phyloP scores from a whole-genome alignment of 2,113 vertebrate genomes.

The Crotalus helleri region DNA sequence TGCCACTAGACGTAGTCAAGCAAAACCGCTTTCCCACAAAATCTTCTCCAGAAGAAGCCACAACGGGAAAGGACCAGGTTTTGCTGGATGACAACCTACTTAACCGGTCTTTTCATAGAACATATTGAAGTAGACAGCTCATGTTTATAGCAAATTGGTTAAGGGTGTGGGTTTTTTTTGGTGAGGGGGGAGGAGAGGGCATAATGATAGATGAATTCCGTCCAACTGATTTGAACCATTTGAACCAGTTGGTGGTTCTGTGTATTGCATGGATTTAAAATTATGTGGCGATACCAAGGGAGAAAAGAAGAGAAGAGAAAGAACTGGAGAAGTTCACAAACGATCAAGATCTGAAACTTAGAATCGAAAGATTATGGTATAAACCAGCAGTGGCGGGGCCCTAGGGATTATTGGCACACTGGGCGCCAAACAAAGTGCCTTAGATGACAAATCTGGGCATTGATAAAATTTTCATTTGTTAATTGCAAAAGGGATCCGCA shows the following conservation, averaged over 20 bases:
- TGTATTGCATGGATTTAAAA: background rate
- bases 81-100: background rate
- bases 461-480: no score
- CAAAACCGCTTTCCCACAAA: background rate
- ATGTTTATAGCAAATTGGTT: background rate
- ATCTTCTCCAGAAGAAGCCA: background rate
- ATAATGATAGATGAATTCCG: background rate
- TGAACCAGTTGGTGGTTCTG: background rate
- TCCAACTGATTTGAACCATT: background rate
- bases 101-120: background rate
- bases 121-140: background rate
- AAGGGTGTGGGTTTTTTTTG: background rate
- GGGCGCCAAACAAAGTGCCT: no score
- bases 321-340: no score
- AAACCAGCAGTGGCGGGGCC: no score
- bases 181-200: background rate
- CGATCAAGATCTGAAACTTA: no score
- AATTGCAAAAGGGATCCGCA: no score
- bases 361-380: no score
- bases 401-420: no score
- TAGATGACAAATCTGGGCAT: no score
- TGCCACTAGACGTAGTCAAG: background rate
- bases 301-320: no score
- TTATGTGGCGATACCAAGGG: background rate
- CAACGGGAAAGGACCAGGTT: background rate